phyloP scores from a whole-genome alignment of 1,140 invertebrate species.

The Panagrolaimus sp. region DNA sequence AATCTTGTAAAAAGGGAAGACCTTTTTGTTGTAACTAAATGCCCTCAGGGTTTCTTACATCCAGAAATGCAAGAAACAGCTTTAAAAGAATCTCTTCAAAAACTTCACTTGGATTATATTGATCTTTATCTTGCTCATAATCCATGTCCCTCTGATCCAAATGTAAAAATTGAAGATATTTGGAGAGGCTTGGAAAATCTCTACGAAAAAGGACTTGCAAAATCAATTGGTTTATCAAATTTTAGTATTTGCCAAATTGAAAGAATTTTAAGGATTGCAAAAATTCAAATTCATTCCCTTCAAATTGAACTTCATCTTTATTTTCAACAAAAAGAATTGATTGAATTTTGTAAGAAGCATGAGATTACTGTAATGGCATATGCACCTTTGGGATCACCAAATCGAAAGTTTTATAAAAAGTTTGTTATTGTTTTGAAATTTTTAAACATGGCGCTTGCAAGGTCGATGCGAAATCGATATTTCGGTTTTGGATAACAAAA shows the following conservation, averaged over 20 bases:
- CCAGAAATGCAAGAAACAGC: constrained; percentile 70
- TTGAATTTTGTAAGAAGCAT: constrained; percentile 23
- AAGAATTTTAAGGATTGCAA: not conserved
- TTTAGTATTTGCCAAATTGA: constrained; percentile 13
- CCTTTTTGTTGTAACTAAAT: constrained; percentile 74
- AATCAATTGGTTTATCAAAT: constrained; percentile 17
- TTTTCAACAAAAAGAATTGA: constrained; percentile 15
- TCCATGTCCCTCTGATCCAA: constrained; percentile 61
- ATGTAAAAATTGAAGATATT: constrained; percentile 27
- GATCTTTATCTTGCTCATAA: constrained; percentile 78
- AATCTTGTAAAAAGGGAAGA: constrained; percentile 71
- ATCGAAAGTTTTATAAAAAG: constrained; percentile 6
- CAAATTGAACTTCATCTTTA: constrained; percentile 15
- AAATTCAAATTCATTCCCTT: not conserved
- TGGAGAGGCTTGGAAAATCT: constrained; percentile 8
- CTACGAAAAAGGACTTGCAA: not conserved
- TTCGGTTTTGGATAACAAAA: too few relatives aligned
- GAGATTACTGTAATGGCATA: constrained; percentile 51
- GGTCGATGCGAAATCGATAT: too few relatives aligned
- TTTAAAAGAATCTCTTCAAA: constrained; percentile 69
- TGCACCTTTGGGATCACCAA: constrained; percentile 56
- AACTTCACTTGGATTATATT: constrained; percentile 72
- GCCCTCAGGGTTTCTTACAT: constrained; percentile 61
- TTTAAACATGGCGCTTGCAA: too few relatives aligned
- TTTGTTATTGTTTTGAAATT: not conserved